Percentiles rank a stretch among this genome's conserved stretches.
These are phyloP conservation scores for Micronycteris hirsuta DNA, from an alignment of 2,113 vertebrate species.

Conservation along the genomic window DNA sequence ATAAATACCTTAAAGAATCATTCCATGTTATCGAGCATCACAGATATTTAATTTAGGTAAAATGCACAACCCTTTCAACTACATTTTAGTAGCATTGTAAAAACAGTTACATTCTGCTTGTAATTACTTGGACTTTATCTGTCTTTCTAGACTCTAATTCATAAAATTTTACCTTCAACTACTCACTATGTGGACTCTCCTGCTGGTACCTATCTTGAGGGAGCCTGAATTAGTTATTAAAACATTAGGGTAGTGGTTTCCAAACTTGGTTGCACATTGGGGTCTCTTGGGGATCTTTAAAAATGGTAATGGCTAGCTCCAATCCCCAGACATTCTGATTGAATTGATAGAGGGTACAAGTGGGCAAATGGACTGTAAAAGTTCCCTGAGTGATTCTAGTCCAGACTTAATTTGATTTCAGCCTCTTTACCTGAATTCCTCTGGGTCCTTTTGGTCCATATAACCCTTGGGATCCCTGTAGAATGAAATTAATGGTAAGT, in stretches of 20 bases:
- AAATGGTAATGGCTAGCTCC: neutral
- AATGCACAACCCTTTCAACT: neutral
- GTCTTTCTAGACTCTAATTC: neutral
- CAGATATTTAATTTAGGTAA: constrained; percentile 24
- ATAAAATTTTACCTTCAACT: neutral
- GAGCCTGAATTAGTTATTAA: neutral
- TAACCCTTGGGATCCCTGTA: constrained; percentile 69
- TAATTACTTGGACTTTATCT: neutral
- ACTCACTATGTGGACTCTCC: neutral
- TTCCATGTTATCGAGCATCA: neutral
- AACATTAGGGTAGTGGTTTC: neutral
- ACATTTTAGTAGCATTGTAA: neutral
- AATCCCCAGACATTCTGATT: neutral
- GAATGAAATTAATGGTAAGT: constrained; percentile 40
- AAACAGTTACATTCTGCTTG: neutral
- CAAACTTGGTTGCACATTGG: neutral
- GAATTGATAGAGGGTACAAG: neutral
- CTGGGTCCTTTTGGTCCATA: constrained; percentile 81
- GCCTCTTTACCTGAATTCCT: constrained; percentile 83
- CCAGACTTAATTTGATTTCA: neutral
- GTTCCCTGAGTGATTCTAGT: neutral
- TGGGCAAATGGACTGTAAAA: neutral
- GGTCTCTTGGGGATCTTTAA: neutral
- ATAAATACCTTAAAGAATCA: neutral
- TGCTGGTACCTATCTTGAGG: neutral